Conservation (phyloP, 2,113 vertebrate species). For the Nyctereutes procyonoides region DNA sequence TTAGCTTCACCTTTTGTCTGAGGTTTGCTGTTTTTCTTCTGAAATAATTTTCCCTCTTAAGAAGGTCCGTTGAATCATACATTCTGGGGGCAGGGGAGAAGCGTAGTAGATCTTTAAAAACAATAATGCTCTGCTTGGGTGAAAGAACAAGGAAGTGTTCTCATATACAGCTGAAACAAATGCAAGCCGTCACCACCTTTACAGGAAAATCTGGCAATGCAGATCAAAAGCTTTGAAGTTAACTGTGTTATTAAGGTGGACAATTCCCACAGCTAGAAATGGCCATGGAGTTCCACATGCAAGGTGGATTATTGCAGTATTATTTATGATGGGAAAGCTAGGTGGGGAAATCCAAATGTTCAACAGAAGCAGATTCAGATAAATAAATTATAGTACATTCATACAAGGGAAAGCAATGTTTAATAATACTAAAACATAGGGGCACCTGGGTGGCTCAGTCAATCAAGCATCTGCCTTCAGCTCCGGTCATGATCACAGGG, state of each 20-base stretch:
- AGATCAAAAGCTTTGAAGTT: background rate
- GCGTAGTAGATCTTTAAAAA: slow-evolving; percentile 20
- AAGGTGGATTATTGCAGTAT: background rate
- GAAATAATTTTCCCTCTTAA: background rate
- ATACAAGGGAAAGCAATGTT: background rate
- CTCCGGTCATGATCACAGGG: background rate
- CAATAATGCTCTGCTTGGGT: background rate
- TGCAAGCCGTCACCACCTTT: background rate
- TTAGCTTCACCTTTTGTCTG: background rate
- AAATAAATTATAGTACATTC: background rate
- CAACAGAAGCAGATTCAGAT: background rate
- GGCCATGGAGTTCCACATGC: background rate
- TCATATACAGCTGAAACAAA: background rate
- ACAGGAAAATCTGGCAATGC: background rate
- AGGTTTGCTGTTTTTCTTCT: background rate
- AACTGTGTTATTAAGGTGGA: background rate
- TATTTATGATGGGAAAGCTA: background rate
- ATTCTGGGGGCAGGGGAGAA: background rate
- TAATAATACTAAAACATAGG: background rate
- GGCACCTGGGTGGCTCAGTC: background rate
- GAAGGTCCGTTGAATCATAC: background rate
- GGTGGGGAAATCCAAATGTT: background rate
- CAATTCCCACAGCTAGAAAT: background rate
- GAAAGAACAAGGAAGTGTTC: background rate
- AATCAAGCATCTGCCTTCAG: background rate